Evolutionary conservation across 2,113 vertebrate genomes (phyloP), one percentile per base, ranked within the genome.

Genomic region (Leptocoma aspasia): DNA sequence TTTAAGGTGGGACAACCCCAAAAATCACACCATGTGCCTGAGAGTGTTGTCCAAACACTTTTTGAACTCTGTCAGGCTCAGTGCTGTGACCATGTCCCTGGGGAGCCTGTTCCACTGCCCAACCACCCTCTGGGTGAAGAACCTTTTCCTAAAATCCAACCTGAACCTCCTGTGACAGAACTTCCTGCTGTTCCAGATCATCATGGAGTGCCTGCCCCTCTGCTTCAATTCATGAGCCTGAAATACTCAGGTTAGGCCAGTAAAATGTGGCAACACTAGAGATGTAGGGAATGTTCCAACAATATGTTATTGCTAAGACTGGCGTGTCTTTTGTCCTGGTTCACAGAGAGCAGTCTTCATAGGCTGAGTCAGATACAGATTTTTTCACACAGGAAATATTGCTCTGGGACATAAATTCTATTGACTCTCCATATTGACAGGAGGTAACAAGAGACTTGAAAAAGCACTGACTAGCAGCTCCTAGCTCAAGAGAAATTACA

Each of bases 381-480:
- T 71, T 87, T 91, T 73, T 86, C 1, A 0, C 65, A 35, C 17
- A 68, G 57, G 35, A 95, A 64, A 68, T 60, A 63, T 37, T 71
- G 73, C 41, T 87, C 52, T 88, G 59, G 52, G 59, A 72, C 57
- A 77, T 80, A 92, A 96, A 77, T 76, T 65, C 54, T 87, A 94
- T 86, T 54, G 90, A 90, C 59, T 90, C 7, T 61, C 39, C n/a
- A 17, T 86, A 93, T 88, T 86, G 92, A 88, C 63, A 80, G 44
- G 6, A 80, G 63, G 30, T 76, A 96, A 94, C 54, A 93, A 93
- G 88, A 79, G 54, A 94, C 59, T 66, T 83, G 85, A 77, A 73
- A 90, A 93, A 93, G 13, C 82, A 86, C 42, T 0, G 6, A 57
- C 50, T 65, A 64, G 57, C 45, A 82, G 50, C 69, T 73, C 37